Evolutionary conservation across 2,113 vertebrate species (phyloP).

Genomic region (Ctenodactylus gundi): DNA sequence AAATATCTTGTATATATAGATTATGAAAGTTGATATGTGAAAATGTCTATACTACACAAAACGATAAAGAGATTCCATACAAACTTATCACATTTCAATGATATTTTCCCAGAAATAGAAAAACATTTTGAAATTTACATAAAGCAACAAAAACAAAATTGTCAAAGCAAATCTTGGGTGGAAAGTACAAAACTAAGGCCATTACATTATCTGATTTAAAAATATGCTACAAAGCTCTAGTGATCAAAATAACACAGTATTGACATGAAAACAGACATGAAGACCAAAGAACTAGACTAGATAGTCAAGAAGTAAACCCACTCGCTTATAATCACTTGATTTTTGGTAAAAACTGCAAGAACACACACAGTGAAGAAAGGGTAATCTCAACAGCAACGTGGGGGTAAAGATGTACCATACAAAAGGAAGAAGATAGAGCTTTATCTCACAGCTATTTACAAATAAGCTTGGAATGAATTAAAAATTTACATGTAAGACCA

Average conservation of each 20-base stretch:
- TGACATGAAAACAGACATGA: too few relatives aligned
- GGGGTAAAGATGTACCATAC: background rate
- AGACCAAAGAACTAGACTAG: background rate
- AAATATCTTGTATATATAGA: background rate
- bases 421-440: background rate
- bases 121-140: too few relatives aligned
- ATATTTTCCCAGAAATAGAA: too few relatives aligned
- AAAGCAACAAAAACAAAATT: too few relatives aligned
- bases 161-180: too few relatives aligned
- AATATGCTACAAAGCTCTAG: too few relatives aligned
- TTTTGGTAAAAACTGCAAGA: background rate
- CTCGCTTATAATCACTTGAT: background rate
- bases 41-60: too few relatives aligned
- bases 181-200: too few relatives aligned
- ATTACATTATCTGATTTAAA: too few relatives aligned
- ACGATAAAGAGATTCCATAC: too few relatives aligned
- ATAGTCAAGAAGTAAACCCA: background rate
- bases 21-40: background rate
- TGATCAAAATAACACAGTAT: too few relatives aligned
- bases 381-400: background rate
- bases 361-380: background rate
- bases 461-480: background rate
- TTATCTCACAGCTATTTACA: background rate
- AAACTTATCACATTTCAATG: too few relatives aligned
- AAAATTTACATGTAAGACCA: background rate